These are phyloP conservation scores for Mizuhopecten yessoensis DNA, from an alignment of 1,140 invertebrate species.

Conservation along the genomic window DNA sequence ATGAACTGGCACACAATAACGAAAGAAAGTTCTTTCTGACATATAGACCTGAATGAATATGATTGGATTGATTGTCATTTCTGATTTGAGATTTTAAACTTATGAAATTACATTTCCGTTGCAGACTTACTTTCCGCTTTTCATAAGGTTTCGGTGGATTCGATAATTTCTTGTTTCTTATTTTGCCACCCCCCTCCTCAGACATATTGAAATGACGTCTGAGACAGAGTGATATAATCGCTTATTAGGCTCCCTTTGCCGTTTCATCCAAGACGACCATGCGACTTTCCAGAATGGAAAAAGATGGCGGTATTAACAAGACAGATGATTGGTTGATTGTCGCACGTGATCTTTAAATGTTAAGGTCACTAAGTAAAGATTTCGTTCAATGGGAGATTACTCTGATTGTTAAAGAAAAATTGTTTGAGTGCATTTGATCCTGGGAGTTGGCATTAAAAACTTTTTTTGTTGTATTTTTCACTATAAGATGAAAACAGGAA, in stretches of 20 bases:
- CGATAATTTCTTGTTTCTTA: conserved; percentile 42
- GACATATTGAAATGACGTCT: conserved; percentile 52
- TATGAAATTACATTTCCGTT: background rate
- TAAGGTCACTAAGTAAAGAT: conserved; percentile 27
- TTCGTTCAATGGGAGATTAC: background rate
- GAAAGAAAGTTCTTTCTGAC: too few relatives aligned
- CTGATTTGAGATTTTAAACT: too few relatives aligned
- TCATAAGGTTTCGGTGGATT: conserved; percentile 50
- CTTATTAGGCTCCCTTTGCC: background rate
- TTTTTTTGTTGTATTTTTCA: too few relatives aligned
- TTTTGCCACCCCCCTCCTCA: conserved; percentile 57
- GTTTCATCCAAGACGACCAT: conserved; percentile 55
- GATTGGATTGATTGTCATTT: too few relatives aligned
- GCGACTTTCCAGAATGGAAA: conserved; percentile 54
- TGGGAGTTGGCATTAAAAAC: too few relatives aligned
- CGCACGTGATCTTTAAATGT: conserved; percentile 38
- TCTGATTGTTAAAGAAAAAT: background rate
- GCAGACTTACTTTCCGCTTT: conserved; percentile 50
- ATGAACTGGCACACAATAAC: too few relatives aligned
- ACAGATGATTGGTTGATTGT: background rate
- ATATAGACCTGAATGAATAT: too few relatives aligned
- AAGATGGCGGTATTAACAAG: conserved; percentile 56
- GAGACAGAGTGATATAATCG: conserved; percentile 43
- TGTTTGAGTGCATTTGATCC: too few relatives aligned
- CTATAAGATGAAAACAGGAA: too few relatives aligned